phyloP scores from a whole-genome alignment of 2,113 vertebrate species.

The Egretta garzetta region DNA sequence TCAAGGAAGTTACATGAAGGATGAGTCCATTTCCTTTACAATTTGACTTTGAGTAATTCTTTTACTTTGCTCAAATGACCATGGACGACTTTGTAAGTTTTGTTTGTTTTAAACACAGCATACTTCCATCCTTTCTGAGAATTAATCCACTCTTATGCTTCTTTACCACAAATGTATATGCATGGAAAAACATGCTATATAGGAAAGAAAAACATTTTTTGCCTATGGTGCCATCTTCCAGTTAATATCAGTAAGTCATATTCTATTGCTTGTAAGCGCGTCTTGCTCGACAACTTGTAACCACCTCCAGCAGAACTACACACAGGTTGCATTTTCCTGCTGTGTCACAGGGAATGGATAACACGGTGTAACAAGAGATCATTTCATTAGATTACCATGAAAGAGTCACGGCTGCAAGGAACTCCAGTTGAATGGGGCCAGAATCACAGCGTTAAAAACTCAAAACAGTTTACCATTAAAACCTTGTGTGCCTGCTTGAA shows the following conservation, averaged over 20 bases:
- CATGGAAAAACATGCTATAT: background rate
- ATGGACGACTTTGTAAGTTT: background rate
- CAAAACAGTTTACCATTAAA: conserved; percentile 44
- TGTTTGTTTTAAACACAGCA: background rate
- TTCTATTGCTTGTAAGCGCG: background rate
- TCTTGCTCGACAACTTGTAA: conserved; percentile 14
- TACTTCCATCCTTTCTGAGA: background rate
- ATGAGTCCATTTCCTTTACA: background rate
- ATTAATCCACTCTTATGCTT: background rate
- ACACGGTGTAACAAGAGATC: background rate
- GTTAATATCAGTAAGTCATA: conserved; percentile 49
- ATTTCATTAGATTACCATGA: conserved; percentile 50
- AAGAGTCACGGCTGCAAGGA: conserved; percentile 22
- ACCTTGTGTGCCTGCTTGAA: conserved; percentile 17
- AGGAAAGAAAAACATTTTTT: conserved; percentile 14
- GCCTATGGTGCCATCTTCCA: conserved; percentile 37
- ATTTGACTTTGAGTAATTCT: background rate
- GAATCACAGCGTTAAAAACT: conserved; percentile 48
- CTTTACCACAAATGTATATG: background rate
- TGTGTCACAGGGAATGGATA: conserved; percentile 36
- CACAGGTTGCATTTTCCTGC: conserved; percentile 7
- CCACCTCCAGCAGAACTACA: conserved; percentile 21
- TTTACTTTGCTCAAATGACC: background rate
- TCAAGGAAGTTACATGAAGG: background rate
- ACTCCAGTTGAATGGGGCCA: conserved; percentile 19